phyloP scores from a whole-genome alignment of 2,113 vertebrate species.

The Ictidomys tridecemlineatus region DNA sequence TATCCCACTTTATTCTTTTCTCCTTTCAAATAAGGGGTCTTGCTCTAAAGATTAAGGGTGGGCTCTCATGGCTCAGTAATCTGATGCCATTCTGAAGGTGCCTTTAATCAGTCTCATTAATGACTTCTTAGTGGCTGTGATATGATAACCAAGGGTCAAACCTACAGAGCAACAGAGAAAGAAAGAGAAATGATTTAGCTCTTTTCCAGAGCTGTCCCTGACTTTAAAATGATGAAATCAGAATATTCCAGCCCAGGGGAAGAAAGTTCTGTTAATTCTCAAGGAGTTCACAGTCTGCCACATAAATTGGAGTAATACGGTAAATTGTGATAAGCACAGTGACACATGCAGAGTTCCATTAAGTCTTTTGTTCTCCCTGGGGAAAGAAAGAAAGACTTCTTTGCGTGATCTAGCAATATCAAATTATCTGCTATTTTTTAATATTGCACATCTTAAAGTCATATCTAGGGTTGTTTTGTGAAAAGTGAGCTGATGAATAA shows the following conservation, averaged over 20 bases:
- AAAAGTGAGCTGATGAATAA: constrained; percentile 87
- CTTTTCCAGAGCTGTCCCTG: constrained; percentile 70
- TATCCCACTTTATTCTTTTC: not conserved
- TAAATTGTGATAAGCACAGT: constrained; percentile 86
- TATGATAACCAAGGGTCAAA: constrained; percentile 15
- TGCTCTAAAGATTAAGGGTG: not conserved
- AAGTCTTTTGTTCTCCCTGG: constrained; percentile 86
- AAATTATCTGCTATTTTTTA: constrained; percentile 84
- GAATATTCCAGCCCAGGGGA: constrained; percentile 81
- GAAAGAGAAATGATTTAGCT: constrained; percentile 22
- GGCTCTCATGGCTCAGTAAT: not conserved
- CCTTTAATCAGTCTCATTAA: constrained; percentile 51
- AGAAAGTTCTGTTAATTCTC: constrained; percentile 84
- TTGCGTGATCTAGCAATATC: constrained; percentile 86
- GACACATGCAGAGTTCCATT: constrained; percentile 84
- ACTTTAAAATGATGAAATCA: constrained; percentile 83
- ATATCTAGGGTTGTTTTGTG: constrained; percentile 78
- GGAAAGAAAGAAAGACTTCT: constrained; percentile 79
- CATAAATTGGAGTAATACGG: constrained; percentile 87
- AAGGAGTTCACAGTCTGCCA: constrained; percentile 84
- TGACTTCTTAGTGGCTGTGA: not conserved
- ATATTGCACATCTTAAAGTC: constrained; percentile 82
- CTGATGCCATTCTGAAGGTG: not conserved
- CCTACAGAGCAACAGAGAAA: not conserved
- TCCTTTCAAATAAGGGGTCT: not conserved